These are phyloP conservation scores for Patella ulyssiponensis DNA, from an alignment of 2,888 invertebrate species.

Conservation along the genomic window DNA sequence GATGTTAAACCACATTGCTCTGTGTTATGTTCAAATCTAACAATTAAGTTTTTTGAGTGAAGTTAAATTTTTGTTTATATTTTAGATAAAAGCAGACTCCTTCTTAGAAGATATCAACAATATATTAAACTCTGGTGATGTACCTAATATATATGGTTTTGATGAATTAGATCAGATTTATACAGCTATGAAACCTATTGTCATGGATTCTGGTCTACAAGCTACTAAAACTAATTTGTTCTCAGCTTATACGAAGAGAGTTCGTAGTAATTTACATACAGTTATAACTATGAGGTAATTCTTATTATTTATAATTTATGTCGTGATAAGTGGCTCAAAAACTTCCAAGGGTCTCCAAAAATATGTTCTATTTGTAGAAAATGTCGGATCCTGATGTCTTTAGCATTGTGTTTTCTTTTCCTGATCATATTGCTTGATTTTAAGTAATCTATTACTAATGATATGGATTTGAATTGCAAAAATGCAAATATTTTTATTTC, in stretches of 20 bases:
- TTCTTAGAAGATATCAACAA: slow-evolving; percentile 73
- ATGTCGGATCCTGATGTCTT: too few species aligned
- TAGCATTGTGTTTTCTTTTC: too few species aligned
- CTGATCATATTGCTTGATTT: too few species aligned
- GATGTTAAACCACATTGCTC: too few species aligned
- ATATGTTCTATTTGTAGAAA: background rate
- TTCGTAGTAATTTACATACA: slow-evolving; percentile 71
- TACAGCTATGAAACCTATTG: slow-evolving; percentile 81
- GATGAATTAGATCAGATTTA: slow-evolving; percentile 77
- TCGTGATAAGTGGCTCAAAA: background rate
- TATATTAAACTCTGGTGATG: slow-evolving; percentile 73
- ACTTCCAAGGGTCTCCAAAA: background rate
- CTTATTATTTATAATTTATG: too few species aligned
- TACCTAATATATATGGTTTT: slow-evolving; percentile 72
- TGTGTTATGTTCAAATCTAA: too few species aligned
- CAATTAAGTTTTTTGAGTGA: too few species aligned
- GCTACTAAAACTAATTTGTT: slow-evolving; percentile 81
- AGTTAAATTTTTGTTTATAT: background rate
- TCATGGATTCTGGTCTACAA: slow-evolving; percentile 82
- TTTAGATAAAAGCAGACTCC: slow-evolving; percentile 72
- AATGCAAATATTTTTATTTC: slow-evolving; percentile 50
- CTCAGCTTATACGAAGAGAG: slow-evolving; percentile 71
- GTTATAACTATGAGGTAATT: slow-evolving; percentile 75
- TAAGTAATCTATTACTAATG: too few species aligned
- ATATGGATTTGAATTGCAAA: too few species aligned